phyloP scores from a whole-genome alignment of 2,797 vertebrate genomes.

The Gadopsis marmoratus region DNA sequence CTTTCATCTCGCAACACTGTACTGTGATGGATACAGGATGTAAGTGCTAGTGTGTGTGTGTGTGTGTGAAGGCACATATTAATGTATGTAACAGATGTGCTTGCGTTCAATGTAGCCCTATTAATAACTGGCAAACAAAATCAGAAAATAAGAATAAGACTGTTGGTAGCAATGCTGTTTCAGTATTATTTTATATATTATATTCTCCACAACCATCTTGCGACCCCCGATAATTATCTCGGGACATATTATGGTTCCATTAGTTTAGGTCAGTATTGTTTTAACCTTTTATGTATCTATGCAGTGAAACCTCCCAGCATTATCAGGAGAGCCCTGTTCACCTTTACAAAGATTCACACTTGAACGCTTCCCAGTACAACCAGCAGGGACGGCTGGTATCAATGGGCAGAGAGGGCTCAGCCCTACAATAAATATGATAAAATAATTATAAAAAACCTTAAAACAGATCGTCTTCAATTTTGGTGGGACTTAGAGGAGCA shows the following conservation, averaged over 20 bases:
- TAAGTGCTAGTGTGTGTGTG: slow-evolving; percentile 25
- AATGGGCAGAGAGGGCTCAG: too few species aligned
- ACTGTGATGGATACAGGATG: slow-evolving; percentile 49
- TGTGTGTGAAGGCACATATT: slow-evolving; percentile 20
- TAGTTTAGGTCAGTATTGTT: background rate
- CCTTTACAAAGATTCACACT: slow-evolving; percentile 13
- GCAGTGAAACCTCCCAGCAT: background rate
- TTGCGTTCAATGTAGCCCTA: background rate
- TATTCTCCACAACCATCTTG: too few species aligned
- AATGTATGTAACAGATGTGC: slow-evolving; percentile 43
- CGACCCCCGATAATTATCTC: too few species aligned
- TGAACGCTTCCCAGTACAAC: background rate
- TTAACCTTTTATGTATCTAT: background rate
- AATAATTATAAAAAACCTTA: too few species aligned
- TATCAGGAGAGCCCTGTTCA: background rate
- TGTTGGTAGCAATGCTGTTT: background rate
- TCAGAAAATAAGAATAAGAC: background rate
- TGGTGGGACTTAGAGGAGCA: too few species aligned
- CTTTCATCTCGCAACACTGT: slow-evolving; percentile 54
- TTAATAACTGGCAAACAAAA: background rate
- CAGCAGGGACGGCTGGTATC: too few species aligned
- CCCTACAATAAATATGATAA: too few species aligned
- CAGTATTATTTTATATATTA: too few species aligned
- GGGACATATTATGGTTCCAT: too few species aligned
- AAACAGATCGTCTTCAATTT: too few species aligned